phyloP scores from a whole-genome alignment of 2,888 invertebrate genomes.

The Herminia tarsipennalis region DNA sequence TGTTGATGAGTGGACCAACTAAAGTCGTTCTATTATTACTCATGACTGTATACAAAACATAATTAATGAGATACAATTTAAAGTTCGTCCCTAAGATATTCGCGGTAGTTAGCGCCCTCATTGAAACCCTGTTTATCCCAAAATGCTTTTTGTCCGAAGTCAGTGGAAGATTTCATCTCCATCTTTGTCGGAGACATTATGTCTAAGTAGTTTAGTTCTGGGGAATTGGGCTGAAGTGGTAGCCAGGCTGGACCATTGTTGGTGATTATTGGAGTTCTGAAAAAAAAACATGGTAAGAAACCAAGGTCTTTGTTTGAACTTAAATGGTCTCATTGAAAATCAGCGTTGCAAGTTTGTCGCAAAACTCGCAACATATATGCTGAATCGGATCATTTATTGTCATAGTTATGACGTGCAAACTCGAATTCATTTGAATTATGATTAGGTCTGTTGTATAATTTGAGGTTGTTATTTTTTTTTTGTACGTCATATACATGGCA shows the following conservation, averaged over 20 bases:
- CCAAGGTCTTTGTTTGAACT: neutral
- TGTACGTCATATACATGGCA: too few relatives aligned
- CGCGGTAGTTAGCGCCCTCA: slow-evolving; percentile 83
- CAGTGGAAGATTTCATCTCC: slow-evolving; percentile 71
- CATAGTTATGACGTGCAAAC: too few relatives aligned
- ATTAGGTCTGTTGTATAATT: too few relatives aligned
- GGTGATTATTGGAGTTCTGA: slow-evolving; percentile 71
- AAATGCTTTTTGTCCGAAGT: slow-evolving; percentile 85
- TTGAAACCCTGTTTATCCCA: slow-evolving; percentile 87
- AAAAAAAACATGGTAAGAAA: slow-evolving; percentile 12
- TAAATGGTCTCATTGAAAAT: too few relatives aligned
- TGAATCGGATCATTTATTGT: too few relatives aligned
- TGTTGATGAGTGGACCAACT: too few relatives aligned
- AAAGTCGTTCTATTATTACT: neutral
- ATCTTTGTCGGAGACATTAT: slow-evolving; percentile 76
- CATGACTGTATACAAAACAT: neutral
- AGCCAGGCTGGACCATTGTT: slow-evolving; percentile 72
- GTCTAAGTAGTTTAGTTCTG: slow-evolving; percentile 80
- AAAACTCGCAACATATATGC: too few relatives aligned
- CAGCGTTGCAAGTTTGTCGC: too few relatives aligned
- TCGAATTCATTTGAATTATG: too few relatives aligned
- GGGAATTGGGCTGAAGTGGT: slow-evolving; percentile 69
- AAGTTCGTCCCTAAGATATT: slow-evolving; percentile 70
- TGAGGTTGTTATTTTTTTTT: too few relatives aligned
- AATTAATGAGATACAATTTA: slow-evolving; percentile 36